Conservation (phyloP, 2,797 vertebrate species). For the Cercopithecus petaurista region DNA sequence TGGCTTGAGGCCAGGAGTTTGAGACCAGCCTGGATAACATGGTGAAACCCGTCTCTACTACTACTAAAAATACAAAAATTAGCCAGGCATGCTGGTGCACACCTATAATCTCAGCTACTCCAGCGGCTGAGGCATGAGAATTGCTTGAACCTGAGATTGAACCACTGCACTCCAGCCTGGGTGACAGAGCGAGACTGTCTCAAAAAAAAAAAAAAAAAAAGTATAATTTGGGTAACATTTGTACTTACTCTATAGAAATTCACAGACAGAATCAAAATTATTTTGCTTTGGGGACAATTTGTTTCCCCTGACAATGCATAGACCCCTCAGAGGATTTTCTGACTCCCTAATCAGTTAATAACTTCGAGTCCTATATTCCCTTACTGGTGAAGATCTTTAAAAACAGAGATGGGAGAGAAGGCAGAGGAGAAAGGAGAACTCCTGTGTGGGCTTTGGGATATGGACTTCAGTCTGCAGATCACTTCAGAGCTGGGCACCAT, state of each 20-base stretch:
- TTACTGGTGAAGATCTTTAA: neutral
- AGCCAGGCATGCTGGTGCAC: neutral
- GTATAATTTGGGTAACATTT: neutral
- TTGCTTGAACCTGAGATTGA: neutral
- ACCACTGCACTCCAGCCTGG: neutral
- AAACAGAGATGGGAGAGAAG: neutral
- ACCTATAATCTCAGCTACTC: neutral
- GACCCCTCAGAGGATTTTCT: neutral
- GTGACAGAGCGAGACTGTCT: too few species aligned
- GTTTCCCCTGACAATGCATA: slow-evolving; percentile 16
- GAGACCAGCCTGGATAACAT: neutral
- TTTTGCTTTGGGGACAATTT: neutral
- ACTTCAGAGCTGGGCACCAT: neutral
- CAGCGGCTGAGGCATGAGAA: neutral
- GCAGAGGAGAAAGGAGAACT: neutral
- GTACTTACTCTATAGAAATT: slow-evolving; percentile 20
- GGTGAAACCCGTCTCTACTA: neutral
- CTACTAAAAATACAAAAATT: neutral
- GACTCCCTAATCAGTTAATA: neutral
- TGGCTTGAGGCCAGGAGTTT: neutral
- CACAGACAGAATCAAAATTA: slow-evolving; percentile 38
- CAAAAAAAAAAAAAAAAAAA: neutral
- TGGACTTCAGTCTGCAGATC: neutral
- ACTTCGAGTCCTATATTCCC: neutral
- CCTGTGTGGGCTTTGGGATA: neutral